phyloP scores from a whole-genome alignment of 2,888 invertebrate species.

The Rosalia funebris region DNA sequence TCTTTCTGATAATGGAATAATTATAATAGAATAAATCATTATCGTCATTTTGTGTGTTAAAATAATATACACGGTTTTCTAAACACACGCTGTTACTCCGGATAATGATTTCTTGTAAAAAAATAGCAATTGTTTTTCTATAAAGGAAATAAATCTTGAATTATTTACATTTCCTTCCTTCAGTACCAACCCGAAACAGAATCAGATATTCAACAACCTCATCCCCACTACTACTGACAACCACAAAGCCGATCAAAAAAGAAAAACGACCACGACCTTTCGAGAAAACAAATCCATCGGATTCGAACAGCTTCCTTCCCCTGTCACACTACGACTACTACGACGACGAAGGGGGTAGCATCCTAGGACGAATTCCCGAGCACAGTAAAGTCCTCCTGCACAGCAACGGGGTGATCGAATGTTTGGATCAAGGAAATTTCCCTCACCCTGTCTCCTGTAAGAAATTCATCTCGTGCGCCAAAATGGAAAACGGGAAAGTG shows the following conservation, averaged over 20 bases:
- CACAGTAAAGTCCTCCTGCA: conserved; percentile 73
- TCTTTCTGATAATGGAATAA: too few species aligned
- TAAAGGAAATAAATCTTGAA: too few species aligned
- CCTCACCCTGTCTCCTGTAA: conserved; percentile 91
- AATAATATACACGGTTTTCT: too few species aligned
- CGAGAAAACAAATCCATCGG: conserved; percentile 55
- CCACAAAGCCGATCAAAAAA: conserved; percentile 31
- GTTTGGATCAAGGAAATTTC: conserved; percentile 90
- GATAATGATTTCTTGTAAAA: too few species aligned
- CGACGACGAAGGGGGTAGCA: conserved; percentile 66
- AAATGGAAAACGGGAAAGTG: conserved; percentile 80
- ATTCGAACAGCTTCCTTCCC: conserved; percentile 39
- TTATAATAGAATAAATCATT: too few species aligned
- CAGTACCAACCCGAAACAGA: conserved; percentile 22
- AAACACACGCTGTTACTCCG: too few species aligned
- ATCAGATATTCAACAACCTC: conserved; percentile 35
- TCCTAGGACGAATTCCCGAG: conserved; percentile 55
- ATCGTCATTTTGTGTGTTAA: too few species aligned
- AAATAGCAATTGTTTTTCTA: too few species aligned
- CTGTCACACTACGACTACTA: conserved; percentile 72
- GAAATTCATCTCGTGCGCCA: conserved; percentile 91
- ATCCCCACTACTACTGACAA: conserved; percentile 31
- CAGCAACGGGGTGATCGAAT: conserved; percentile 80
- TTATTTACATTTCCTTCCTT: too few species aligned
- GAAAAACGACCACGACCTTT: conserved; percentile 48